Percentiles rank a stretch among this genome's conserved stretches.
Conservation (phyloP, 2,888 invertebrate genomes). For the Isoperla grammatica region DNA sequence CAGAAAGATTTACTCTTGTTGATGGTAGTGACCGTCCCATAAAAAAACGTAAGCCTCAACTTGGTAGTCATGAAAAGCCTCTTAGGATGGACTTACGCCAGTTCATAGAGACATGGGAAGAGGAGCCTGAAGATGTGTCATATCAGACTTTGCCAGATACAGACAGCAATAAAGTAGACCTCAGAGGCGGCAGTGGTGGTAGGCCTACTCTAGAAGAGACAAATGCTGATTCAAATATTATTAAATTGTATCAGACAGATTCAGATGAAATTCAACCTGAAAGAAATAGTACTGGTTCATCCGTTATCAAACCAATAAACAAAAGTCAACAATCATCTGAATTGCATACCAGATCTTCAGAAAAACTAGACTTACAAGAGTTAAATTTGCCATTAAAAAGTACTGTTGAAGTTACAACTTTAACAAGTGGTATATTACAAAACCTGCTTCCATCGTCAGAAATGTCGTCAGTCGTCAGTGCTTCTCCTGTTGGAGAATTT, state of each 20-base stretch:
- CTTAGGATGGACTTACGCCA: no score
- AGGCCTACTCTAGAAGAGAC: neutral
- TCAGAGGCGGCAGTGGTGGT: neutral
- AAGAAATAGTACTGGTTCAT: neutral
- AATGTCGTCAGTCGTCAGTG: no score
- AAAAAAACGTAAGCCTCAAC: no score
- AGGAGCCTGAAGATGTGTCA: neutral
- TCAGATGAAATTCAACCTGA: neutral
- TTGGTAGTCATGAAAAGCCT: no score
- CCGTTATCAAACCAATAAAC: constrained; percentile 8
- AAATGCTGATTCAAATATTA: neutral
- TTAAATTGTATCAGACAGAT: neutral
- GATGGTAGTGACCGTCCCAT: no score
- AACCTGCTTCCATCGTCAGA: no score
- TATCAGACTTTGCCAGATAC: neutral
- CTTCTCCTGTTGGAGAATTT: no score
- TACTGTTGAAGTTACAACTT: no score
- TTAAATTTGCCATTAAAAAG: no score
- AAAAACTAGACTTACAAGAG: neutral
- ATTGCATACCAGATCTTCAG: neutral
- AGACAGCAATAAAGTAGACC: neutral
- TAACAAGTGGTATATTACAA: no score
- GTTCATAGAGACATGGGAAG: neutral
- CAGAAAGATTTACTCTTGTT: no score
- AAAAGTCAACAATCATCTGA: neutral